These are phyloP conservation scores for Drosophila demipolita DNA, from an alignment of 2,888 invertebrate genomes.

Conservation along the genomic window DNA sequence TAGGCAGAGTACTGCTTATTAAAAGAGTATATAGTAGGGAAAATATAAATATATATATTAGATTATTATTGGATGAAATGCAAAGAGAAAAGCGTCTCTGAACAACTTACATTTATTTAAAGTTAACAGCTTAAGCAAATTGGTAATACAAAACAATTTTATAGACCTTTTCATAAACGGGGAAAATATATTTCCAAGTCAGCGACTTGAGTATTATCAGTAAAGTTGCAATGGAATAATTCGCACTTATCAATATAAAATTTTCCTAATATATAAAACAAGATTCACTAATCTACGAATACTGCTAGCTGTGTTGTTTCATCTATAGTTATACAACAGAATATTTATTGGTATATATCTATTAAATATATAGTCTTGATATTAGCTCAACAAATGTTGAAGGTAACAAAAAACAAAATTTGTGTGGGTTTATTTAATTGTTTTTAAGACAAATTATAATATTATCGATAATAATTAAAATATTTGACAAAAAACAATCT, in stretches of 20 bases:
- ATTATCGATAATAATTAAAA: not conserved
- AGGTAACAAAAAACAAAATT: too few species aligned
- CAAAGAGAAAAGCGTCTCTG: not conserved
- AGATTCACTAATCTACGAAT: too few species aligned
- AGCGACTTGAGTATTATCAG: too few species aligned
- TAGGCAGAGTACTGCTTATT: not conserved
- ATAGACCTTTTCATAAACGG: too few species aligned
- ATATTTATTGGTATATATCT: not conserved
- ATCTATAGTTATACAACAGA: too few species aligned
- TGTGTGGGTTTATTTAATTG: not conserved
- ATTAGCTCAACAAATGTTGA: not conserved
- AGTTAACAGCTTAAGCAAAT: not conserved
- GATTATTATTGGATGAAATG: not conserved
- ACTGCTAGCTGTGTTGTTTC: not conserved
- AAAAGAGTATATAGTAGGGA: too few species aligned
- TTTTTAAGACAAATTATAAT: not conserved
- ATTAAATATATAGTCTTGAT: not conserved
- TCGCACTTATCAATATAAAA: not conserved
- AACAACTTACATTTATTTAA: not conserved
- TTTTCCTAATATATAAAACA: not conserved
- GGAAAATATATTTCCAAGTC: too few species aligned
- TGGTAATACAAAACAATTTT: not conserved
- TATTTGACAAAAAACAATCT: not conserved
- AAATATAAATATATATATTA: too few species aligned
- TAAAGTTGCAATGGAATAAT: too few species aligned